phyloP scores from a whole-genome alignment of 2,888 invertebrate species.

The Tetheella fluctuosa region DNA sequence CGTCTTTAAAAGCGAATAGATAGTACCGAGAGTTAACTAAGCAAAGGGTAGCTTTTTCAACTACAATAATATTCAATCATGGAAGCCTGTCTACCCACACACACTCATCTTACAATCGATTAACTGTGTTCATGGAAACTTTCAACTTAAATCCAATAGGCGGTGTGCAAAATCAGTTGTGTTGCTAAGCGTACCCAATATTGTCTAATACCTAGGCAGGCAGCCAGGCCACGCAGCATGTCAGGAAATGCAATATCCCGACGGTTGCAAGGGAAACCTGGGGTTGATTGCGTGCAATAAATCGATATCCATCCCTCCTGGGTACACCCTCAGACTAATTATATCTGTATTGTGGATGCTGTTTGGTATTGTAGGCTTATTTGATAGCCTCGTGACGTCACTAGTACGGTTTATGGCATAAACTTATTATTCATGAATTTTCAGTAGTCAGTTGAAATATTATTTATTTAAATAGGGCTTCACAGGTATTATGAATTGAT shows the following conservation, averaged over 20 bases:
- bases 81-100: too few species aligned
- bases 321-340: constrained; percentile 1
- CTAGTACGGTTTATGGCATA: background rate
- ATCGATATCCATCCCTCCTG: constrained; percentile 7
- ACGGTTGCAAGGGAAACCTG: constrained; percentile 8
- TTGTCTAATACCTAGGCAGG: background rate
- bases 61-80: too few species aligned
- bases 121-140: too few species aligned
- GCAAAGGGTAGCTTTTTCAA: too few species aligned
- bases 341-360: background rate
- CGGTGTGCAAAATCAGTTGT: background rate
- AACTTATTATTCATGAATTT: too few species aligned
- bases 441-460: background rate
- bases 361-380: background rate
- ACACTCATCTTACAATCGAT: too few species aligned
- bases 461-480: too few species aligned
- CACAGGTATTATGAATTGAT: too few species aligned
- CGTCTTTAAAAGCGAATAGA: background rate
- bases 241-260: constrained; percentile 30
- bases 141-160: background rate
- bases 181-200: background rate
- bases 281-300: constrained; percentile 8
- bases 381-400: background rate
- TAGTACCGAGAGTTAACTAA: too few species aligned
- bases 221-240: background rate